phyloP scores from a whole-genome alignment of 2,888 invertebrate genomes.

The Phengaris alcon region DNA sequence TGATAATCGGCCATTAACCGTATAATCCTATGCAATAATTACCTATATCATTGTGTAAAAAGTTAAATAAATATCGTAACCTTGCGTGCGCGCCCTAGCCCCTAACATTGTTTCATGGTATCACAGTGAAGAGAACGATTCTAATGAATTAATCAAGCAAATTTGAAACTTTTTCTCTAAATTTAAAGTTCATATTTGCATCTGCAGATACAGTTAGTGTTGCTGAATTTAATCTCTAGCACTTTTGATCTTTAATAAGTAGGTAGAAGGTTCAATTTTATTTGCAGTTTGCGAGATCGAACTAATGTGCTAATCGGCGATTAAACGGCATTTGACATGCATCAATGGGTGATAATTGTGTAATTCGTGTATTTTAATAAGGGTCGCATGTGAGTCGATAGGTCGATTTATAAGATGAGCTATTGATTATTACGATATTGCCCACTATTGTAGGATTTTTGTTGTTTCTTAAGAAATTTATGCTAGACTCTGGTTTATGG shows the following conservation, averaged over 20 bases:
- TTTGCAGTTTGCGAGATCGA: slow-evolving; percentile 1
- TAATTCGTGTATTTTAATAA: not conserved
- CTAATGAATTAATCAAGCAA: not conserved
- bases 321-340: slow-evolving; percentile 26
- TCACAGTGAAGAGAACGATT: not conserved
- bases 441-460: not conserved
- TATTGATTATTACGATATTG: not conserved
- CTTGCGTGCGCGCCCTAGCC: slow-evolving; percentile 25
- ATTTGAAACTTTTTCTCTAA: not conserved
- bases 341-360: slow-evolving; percentile 21
- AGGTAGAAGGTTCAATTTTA: not conserved
- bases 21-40: slow-evolving; percentile 28
- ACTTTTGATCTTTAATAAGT: not conserved
- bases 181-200: not conserved
- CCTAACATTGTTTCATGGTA: slow-evolving; percentile 19
- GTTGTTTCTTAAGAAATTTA: no score
- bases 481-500: no score
- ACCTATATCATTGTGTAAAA: slow-evolving; percentile 16
- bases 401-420: slow-evolving; percentile 8
- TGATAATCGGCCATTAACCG: slow-evolving; percentile 24
- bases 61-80: not conserved
- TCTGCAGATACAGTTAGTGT: not conserved
- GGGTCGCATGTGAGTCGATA: not conserved
- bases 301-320: not conserved
- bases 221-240: not conserved